Percentiles rank a stretch among this genome's conserved stretches.
phyloP scores from a whole-genome alignment of 1,140 invertebrate species.

The Eufriesea mexicana region DNA sequence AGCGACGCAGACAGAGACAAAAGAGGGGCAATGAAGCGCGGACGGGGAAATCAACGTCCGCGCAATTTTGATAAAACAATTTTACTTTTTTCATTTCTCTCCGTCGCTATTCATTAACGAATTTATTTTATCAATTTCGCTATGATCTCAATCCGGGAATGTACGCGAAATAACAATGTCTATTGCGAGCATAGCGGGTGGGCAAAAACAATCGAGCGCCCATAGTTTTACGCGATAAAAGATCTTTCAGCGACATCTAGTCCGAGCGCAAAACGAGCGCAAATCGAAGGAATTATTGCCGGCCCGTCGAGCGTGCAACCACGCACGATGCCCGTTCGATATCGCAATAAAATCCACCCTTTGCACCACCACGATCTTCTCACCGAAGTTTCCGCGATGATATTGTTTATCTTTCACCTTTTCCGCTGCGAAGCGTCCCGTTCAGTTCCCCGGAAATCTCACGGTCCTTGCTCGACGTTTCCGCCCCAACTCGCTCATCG shows the following conservation, averaged over 20 bases:
- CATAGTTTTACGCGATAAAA: not conserved
- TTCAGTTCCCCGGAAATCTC: not conserved
- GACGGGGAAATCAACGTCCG: too few relatives aligned
- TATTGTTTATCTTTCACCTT: constrained; percentile 34
- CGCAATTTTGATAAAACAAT: too few relatives aligned
- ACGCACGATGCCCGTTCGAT: constrained; percentile 11
- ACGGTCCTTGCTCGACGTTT: not conserved
- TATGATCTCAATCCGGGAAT: not conserved
- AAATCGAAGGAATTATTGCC: constrained; percentile 1
- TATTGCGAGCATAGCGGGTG: not conserved
- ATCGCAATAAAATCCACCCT: constrained; percentile 2
- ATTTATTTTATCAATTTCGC: too few relatives aligned
- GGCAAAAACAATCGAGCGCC: not conserved
- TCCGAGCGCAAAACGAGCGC: not conserved
- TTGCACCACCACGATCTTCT: not conserved
- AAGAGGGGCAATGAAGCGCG: too few relatives aligned
- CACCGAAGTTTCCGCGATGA: not conserved
- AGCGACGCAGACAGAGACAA: too few relatives aligned
- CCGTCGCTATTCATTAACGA: too few relatives aligned
- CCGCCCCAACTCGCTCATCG: too few relatives aligned
- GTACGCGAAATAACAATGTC: too few relatives aligned
- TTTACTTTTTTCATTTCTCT: too few relatives aligned
- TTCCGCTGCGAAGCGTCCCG: not conserved
- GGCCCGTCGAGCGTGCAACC: not conserved
- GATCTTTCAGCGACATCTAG: not conserved